Percentiles rank a stretch among this genome's conserved stretches.
These are phyloP conservation scores for Lamellibrachia columna DNA, from an alignment of 2,888 invertebrate genomes.

Conservation along the genomic window DNA sequence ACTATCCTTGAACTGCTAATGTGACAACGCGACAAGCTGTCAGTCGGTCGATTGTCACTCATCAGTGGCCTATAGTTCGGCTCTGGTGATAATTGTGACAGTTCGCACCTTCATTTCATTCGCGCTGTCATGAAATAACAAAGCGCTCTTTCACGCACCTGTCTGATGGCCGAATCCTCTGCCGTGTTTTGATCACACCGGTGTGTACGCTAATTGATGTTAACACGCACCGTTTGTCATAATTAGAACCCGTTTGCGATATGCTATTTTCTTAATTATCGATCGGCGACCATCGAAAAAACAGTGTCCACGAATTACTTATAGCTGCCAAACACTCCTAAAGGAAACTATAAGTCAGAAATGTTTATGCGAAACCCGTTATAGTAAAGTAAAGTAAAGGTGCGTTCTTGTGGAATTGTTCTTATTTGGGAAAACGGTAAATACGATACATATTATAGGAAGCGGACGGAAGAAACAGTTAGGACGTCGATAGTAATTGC, in stretches of 20 bases:
- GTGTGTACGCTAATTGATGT: neutral
- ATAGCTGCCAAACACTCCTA: neutral
- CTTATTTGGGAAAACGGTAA: too few relatives aligned
- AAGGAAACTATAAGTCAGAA: neutral
- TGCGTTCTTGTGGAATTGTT: too few relatives aligned
- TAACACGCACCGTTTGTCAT: neutral
- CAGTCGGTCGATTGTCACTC: neutral
- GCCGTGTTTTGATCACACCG: neutral
- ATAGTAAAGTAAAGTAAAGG: neutral
- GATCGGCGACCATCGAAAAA: neutral
- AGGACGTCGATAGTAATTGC: too few relatives aligned
- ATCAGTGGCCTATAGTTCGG: neutral
- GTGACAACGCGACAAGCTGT: neutral
- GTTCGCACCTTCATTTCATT: neutral
- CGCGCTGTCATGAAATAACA: neutral
- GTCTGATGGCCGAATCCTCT: neutral
- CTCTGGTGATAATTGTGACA: conserved; percentile 6
- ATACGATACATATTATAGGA: too few relatives aligned
- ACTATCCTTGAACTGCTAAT: conserved; percentile 6
- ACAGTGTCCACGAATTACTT: neutral
- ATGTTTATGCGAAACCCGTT: neutral
- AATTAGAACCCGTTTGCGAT: neutral
- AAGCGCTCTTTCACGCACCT: conserved; percentile 1
- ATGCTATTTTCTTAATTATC: neutral
- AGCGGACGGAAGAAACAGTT: too few relatives aligned